Percentiles rank a stretch among this genome's conserved stretches.
Conservation (phyloP, 2,113 vertebrate species). For the Strigops habroptila region DNA sequence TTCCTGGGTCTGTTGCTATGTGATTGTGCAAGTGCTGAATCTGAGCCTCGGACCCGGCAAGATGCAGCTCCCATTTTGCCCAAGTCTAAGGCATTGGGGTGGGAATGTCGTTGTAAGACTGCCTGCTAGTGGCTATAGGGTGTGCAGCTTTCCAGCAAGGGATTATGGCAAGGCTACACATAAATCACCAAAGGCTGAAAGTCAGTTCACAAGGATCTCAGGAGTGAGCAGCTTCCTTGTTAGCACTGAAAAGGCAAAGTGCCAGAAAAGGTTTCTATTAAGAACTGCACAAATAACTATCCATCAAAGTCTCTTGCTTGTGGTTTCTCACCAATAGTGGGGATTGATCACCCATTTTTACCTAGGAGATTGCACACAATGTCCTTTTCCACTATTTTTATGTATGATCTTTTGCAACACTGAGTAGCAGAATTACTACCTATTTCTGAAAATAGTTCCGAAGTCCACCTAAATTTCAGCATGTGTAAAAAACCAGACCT, state of each 20-base stretch:
- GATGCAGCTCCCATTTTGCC: conserved; percentile 12
- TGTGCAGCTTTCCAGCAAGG: background rate
- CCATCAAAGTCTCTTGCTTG: background rate
- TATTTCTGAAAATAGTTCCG: background rate
- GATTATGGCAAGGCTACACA: background rate
- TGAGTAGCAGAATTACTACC: background rate
- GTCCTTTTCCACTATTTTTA: background rate
- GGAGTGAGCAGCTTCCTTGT: background rate
- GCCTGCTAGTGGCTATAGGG: conserved; percentile 35
- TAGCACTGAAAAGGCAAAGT: background rate
- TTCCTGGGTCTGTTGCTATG: conserved; percentile 70
- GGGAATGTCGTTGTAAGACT: background rate
- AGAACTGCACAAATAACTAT: background rate
- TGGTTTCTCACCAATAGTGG: background rate
- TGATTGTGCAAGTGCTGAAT: conserved; percentile 23
- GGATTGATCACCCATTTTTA: background rate
- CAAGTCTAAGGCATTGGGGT: background rate
- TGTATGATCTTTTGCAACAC: background rate
- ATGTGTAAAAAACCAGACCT: background rate
- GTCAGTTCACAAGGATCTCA: background rate
- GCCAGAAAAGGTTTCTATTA: background rate
- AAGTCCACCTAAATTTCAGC: background rate
- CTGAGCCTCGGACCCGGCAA: conserved; percentile 6
- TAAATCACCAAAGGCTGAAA: background rate
- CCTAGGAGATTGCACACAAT: background rate